These are phyloP conservation scores for Pseudomyrmex cubaensis DNA, from an alignment of 1,140 invertebrate species.

Conservation along the genomic window DNA sequence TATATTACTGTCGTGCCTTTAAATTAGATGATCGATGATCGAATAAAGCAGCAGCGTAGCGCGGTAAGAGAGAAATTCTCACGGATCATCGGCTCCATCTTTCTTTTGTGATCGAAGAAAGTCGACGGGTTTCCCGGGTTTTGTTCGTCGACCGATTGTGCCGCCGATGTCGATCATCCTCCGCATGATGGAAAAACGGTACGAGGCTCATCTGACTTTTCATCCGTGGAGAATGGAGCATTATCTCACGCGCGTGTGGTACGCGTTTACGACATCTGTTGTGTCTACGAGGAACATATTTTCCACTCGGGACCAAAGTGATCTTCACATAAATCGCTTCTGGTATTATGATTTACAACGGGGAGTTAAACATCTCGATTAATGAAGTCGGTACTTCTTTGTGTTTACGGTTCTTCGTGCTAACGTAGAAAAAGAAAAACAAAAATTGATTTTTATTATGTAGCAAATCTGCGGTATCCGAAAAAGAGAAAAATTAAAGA, in stretches of 20 bases:
- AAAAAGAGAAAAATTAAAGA: too few species aligned
- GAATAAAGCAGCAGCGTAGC: slow-evolving; percentile 8
- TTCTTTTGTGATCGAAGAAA: slow-evolving; percentile 4
- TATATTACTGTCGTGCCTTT: not conserved
- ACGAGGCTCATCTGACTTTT: slow-evolving; percentile 51
- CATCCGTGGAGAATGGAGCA: slow-evolving; percentile 40
- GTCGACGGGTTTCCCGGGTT: slow-evolving; percentile 32
- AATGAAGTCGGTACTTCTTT: slow-evolving; percentile 9
- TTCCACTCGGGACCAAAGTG: slow-evolving; percentile 36
- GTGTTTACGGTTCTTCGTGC: not conserved
- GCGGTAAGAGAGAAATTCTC: slow-evolving; percentile 47
- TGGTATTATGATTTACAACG: slow-evolving; percentile 45
- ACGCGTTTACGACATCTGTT: slow-evolving; percentile 58
- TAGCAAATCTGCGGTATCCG: not conserved
- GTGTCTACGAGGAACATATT: slow-evolving; percentile 8
- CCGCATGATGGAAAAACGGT: slow-evolving; percentile 5
- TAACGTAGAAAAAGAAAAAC: not conserved
- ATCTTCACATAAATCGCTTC: slow-evolving; percentile 33
- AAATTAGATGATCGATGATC: slow-evolving; percentile 18
- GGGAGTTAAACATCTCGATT: slow-evolving; percentile 33
- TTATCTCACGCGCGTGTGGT: slow-evolving; percentile 39
- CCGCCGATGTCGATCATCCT: not conserved
- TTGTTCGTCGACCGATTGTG: slow-evolving; percentile 48
- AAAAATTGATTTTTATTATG: not conserved
- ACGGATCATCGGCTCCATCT: slow-evolving; percentile 2